Evolutionary conservation across 2,888 invertebrate genomes (phyloP).

Genomic region (Stegophylla sp.): DNA sequence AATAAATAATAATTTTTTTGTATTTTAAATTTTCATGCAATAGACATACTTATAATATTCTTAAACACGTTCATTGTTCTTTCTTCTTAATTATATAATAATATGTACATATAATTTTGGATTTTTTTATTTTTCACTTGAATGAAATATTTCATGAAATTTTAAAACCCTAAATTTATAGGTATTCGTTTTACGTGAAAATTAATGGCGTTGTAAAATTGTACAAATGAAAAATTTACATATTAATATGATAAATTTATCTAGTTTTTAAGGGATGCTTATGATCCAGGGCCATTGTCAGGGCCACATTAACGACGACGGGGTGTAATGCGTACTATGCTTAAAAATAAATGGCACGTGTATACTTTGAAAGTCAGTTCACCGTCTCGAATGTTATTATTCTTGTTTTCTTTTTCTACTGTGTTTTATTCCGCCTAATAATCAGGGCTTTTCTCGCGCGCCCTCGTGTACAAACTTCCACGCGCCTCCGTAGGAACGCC

Average conservation of each 20-base stretch:
- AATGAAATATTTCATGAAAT: no score
- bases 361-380: neutral
- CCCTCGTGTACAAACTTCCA: neutral
- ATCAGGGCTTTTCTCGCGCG: slow-evolving; percentile 7
- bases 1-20: no score
- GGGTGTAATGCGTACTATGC: neutral
- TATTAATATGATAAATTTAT: neutral
- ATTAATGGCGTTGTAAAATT: neutral
- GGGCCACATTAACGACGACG: no score
- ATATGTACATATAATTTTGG: no score
- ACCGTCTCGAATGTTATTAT: slow-evolving; percentile 9
- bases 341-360: neutral
- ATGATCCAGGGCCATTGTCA: neutral
- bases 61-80: no score
- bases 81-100: no score
- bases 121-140: no score
- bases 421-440: slow-evolving; percentile 33
- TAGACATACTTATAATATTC: no score
- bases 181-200: neutral
- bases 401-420: slow-evolving; percentile 2
- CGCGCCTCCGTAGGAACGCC: neutral
- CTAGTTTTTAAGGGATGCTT: neutral
- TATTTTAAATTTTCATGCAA: no score
- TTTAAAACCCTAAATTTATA: no score
- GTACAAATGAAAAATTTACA: neutral